Evolutionary conservation across 2,113 vertebrate species (phyloP).

Genomic region (Phylloscopus whistleri): DNA sequence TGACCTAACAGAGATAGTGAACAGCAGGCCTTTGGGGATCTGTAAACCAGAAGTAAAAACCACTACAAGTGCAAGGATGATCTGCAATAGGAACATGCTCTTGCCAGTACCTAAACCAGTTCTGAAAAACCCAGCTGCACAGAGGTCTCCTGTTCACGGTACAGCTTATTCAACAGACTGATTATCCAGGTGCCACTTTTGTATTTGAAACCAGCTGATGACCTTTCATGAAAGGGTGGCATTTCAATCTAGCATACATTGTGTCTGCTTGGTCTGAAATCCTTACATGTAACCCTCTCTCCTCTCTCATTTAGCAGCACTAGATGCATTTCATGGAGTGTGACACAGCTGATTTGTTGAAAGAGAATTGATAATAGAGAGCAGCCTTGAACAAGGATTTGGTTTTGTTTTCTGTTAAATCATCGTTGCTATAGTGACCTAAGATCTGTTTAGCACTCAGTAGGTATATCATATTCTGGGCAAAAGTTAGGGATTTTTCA

Average conservation of each 20-base stretch:
- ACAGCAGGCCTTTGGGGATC: not conserved
- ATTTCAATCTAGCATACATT: not conserved
- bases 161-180: not conserved
- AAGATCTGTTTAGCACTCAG: slow-evolving; percentile 4
- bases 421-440: slow-evolving; percentile 30
- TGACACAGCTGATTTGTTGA: not conserved
- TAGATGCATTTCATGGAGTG: not conserved
- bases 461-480: not conserved
- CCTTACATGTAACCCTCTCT: not conserved
- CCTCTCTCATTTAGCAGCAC: not conserved
- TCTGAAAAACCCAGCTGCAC: not conserved
- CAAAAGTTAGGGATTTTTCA: slow-evolving; percentile 23
- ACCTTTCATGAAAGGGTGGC: not conserved
- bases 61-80: not conserved
- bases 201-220: not conserved
- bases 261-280: not conserved
- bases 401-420: slow-evolving; percentile 39
- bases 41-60: not conserved
- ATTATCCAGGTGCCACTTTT: not conserved
- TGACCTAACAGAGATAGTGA: not conserved
- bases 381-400: not conserved
- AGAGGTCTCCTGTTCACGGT: not conserved
- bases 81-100: not conserved
- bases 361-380: slow-evolving; percentile 5
- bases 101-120: not conserved